Evolutionary conservation across 2,797 vertebrate genomes (phyloP).

Genomic region (Cirrhinus molitorella): DNA sequence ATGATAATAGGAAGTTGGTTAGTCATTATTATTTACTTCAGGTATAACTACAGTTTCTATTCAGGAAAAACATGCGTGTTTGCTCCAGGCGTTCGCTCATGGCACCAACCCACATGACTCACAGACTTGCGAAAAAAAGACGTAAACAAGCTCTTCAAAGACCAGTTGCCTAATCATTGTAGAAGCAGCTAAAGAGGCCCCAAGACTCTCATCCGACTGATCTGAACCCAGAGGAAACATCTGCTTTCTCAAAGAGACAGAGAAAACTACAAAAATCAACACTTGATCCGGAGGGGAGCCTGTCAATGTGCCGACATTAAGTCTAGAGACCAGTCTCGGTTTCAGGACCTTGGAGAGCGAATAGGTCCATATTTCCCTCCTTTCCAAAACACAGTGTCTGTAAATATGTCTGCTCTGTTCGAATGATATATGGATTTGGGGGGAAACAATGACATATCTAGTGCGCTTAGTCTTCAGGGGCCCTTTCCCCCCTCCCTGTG

Average conservation of each 20-base stretch:
- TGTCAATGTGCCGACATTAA: conserved; percentile 5
- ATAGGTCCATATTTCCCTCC: background rate
- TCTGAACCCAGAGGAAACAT: conserved; percentile 13
- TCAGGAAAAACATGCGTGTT: background rate
- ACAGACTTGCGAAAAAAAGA: conserved; percentile 1
- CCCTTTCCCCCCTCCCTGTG: background rate
- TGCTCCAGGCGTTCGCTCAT: conserved; percentile 2
- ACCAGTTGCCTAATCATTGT: conserved; percentile 38
- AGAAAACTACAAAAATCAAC: conserved; percentile 11
- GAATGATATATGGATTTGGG: conserved; percentile 59
- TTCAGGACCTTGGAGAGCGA: conserved; percentile 65
- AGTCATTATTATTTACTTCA: conserved; percentile 43
- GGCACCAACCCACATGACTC: conserved; percentile 16
- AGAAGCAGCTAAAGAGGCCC: conserved; percentile 25
- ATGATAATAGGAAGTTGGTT: conserved; percentile 55
- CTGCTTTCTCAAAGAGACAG: conserved; percentile 18
- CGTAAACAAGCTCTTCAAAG: conserved; percentile 47
- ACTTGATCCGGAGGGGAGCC: background rate
- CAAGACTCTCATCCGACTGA: conserved; percentile 12
- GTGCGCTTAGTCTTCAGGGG: conserved; percentile 51
- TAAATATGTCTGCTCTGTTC: conserved; percentile 44
- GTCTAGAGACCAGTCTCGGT: conserved; percentile 13
- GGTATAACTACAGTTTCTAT: background rate
- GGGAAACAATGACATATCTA: conserved; percentile 59
- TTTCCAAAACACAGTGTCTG: conserved; percentile 11